Evolutionary conservation across 2,797 vertebrate species (phyloP), one percentile per base, ranked within the genome.

Genomic region (Hapalemur alaotrensis): DNA sequence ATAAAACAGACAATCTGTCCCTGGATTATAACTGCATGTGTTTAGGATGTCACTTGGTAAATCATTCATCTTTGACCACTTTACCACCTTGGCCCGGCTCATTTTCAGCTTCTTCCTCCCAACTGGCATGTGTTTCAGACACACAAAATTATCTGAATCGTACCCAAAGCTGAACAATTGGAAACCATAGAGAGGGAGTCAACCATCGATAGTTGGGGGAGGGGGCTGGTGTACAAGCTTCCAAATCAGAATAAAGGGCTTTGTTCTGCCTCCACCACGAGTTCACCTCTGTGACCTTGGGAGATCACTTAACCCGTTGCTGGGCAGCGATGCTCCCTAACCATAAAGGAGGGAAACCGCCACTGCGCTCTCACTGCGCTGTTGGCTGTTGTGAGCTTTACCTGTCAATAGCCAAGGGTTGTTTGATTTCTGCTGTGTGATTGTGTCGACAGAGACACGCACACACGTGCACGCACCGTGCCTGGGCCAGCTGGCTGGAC

Each of bases 1-100:
- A 22, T 0, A 10, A 32, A 48, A 25, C 4, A 28, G 59, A 69
- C 4, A 20, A 7, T 50, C 1, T 0, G 2, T 35, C 41, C 61
- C 13, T 38, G 50, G 35, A 46, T 13, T 38, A 30, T 25, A 41
- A 9, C 11, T n/a, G 12, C 32, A 4, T 3, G 3, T 1, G 2
- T 35, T 35, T 38, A 81, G 48, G 38, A 30, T 81, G 41, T 41
- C 22, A 22, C 4, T 8, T 28, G 35, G 6, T 0, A 50, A 69
- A 28, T 14, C 14, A 1, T 25, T 82, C 59, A 9, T 85, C n/a
- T 67, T 25, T 32, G 69, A 72, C 67, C 12, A 54, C 25, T 38
- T 52, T 17, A 3, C 50, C 32, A 1, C 30, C 65, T 67, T 54
- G 63, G 23, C 7, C n/a, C 23, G 73, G 54, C 48, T 61, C 11